Evolutionary conservation across 2,797 vertebrate genomes (phyloP), one percentile per base, ranked within the genome.

Genomic region (Spondyliosoma cantharus): DNA sequence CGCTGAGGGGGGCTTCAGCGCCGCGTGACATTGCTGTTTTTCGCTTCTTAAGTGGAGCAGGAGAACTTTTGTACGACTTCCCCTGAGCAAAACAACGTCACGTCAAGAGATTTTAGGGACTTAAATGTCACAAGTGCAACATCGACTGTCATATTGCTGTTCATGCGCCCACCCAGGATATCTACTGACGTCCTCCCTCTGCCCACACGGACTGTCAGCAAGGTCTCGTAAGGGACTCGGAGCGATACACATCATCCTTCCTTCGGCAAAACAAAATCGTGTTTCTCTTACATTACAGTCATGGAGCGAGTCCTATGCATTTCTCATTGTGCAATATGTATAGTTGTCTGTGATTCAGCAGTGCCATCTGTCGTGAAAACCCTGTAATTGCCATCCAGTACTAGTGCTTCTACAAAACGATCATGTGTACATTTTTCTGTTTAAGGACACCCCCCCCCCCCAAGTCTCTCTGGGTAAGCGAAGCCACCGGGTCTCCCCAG

Each of bases 361-460:
- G 93, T 90, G 90, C 91, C 93, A 93, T 87, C 93, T 94, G 91
- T 93, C 74, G 91, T 92, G 71, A 76, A 74, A 86, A 90, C 84
- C 84, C 61, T 82, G 90, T 91, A 90, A 90, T 85, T 91, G 90
- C 85, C 86, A 91, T 89, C 63, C 32, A 87, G 88, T 92, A 48
- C 78, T 82, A 54, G 87, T 86, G 82, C 80, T 86, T 82, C 70
- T 64, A 72, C 63, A 56, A 74, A 52, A 74, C 79, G 70, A 80
- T 78, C 32, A 53, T 16, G 37, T 74, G 83, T 88, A 50, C 59
- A 24, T 87, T 89, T 87, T 89, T 91, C 59, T 86, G 79, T 91
- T 86, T 29, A 67, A 88, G 46, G 74, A 80, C 59, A 62, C 73
- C 45, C 45, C 43, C 22, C 0, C 71, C 49, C 50, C 61, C 72